These are phyloP conservation scores for Ianthella basta DNA, from an alignment of 37 sponge, comb jelly and placozoan genomes.

Conservation along the genomic window DNA sequence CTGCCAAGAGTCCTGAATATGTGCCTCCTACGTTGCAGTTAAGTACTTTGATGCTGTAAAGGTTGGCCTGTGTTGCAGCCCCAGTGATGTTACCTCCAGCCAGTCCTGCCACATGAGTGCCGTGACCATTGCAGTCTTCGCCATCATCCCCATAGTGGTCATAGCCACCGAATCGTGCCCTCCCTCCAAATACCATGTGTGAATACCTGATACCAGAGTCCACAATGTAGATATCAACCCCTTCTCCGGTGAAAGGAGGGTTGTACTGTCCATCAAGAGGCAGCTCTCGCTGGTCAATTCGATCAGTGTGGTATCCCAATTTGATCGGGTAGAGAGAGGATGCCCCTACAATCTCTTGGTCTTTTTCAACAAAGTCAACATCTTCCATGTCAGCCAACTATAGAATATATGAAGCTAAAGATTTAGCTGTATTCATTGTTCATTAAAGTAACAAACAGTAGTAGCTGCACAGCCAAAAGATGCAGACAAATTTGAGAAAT, in stretches of 20 bases:
- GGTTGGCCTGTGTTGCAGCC: conserved; percentile 41
- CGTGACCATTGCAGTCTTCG: conserved; percentile 70
- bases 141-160: conserved; percentile 35
- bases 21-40: conserved; percentile 54
- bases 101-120: conserved; percentile 74
- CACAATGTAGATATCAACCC: conserved; percentile 74
- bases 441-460: too few relatives aligned
- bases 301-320: conserved; percentile 62
- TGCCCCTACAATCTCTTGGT: neutral
- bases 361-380: conserved; percentile 30
- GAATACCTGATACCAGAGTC: conserved; percentile 71
- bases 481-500: too few relatives aligned
- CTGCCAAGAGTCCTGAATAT: conserved; percentile 45
- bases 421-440: neutral
- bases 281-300: conserved; percentile 61
- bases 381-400: neutral
- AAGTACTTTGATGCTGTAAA: conserved; percentile 68
- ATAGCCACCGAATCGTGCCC: conserved; percentile 3
- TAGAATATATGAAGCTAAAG: too few relatives aligned
- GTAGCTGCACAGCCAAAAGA: too few relatives aligned
- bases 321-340: neutral
- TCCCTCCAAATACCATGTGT: conserved; percentile 37
- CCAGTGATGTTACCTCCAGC: conserved; percentile 61
- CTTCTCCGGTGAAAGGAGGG: conserved; percentile 54
- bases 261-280: conserved; percentile 57